Evolutionary conservation across 2,113 vertebrate genomes (phyloP).

Genomic region (Taxidea taxus): DNA sequence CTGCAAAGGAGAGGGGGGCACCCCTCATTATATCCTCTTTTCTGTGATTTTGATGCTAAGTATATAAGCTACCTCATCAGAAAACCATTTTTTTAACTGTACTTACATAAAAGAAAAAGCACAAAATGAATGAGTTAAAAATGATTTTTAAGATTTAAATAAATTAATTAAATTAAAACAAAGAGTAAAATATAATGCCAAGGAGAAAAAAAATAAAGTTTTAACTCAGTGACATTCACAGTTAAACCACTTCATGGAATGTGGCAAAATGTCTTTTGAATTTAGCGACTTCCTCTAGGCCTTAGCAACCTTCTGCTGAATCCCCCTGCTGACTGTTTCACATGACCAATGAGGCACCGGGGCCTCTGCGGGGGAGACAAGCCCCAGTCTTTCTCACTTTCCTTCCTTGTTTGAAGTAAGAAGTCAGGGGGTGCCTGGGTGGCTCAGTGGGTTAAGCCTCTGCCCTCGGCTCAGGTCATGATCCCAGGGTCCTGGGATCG

Average conservation of each 20-base stretch:
- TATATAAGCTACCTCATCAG: background rate
- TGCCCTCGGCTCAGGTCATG: too few species aligned
- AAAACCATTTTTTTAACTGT: background rate
- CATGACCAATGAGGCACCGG: background rate
- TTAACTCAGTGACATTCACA: background rate
- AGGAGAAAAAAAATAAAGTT: background rate
- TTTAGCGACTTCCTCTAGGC: conserved; percentile 23
- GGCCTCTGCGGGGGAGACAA: too few species aligned
- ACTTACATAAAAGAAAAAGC: background rate
- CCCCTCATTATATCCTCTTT: background rate
- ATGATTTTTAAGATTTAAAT: background rate
- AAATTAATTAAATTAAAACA: background rate
- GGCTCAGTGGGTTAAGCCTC: too few species aligned
- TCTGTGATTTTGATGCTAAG: background rate
- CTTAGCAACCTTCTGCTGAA: background rate
- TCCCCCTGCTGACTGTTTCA: background rate
- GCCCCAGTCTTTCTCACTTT: background rate
- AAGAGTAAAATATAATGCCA: background rate
- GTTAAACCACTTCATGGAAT: conserved; percentile 35
- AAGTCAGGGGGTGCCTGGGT: background rate
- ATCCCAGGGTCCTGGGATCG: fast-evolving
- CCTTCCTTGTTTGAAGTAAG: background rate
- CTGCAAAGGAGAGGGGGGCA: background rate
- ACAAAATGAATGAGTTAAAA: background rate
- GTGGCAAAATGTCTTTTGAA: background rate